Percentiles rank a stretch among this genome's conserved stretches.
Evolutionary conservation across 2,797 vertebrate genomes (phyloP).

Genomic region (Lithobates sylvaticus): DNA sequence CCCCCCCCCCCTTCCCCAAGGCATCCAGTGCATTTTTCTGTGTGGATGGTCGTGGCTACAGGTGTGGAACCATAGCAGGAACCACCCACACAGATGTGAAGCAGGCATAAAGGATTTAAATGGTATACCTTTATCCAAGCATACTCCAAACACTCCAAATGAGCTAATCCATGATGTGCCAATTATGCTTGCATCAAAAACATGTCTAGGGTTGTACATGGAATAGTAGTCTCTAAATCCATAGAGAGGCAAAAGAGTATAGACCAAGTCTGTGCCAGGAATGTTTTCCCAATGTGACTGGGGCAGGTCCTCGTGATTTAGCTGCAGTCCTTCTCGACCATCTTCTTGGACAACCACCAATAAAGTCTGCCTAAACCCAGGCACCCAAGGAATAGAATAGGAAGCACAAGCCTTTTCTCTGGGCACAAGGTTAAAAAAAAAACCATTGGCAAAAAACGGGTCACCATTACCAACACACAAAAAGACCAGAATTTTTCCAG

Average conservation of each 20-base stretch:
- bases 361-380: not conserved
- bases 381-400: not conserved
- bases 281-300: not conserved
- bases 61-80: no score
- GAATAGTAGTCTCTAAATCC: not conserved
- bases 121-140: slow-evolving; percentile 36
- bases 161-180: not conserved
- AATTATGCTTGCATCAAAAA: slow-evolving; percentile 5
- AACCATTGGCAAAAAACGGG: not conserved
- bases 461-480: not conserved
- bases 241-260: not conserved
- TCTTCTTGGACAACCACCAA: not conserved
- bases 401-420: not conserved
- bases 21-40: no score
- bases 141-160: slow-evolving; percentile 20
- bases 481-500: not conserved
- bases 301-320: not conserved
- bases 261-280: not conserved
- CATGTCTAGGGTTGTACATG: not conserved
- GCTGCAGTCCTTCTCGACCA: not conserved
- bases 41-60: no score
- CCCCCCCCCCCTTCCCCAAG: no score
- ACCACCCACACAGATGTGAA: no score
- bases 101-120: not conserved
- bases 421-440: not conserved